Percentiles rank a stretch among this genome's conserved stretches.
Evolutionary conservation across 1,140 invertebrate species (phyloP).

Genomic region (Drosophila insularis): DNA sequence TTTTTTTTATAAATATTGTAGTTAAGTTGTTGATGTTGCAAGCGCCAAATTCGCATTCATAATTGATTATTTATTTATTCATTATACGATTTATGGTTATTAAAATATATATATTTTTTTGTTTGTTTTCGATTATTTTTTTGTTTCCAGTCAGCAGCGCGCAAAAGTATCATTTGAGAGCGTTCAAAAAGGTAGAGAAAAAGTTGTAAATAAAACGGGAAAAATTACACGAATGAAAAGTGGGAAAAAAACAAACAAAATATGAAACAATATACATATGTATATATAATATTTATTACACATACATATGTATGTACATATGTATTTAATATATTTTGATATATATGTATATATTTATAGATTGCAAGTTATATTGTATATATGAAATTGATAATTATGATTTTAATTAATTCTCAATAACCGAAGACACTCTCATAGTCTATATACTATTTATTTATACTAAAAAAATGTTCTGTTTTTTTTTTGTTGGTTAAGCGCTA

Average conservation of each 20-base stretch:
- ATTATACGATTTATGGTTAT: conserved; percentile 26
- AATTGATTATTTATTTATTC: conserved; percentile 43
- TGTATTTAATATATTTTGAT: background rate
- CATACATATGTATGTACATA: conserved; percentile 1
- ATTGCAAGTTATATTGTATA: background rate
- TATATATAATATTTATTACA: conserved; percentile 23
- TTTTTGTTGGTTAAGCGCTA: background rate
- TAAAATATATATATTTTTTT: conserved; percentile 12
- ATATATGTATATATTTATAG: background rate
- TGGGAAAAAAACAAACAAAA: conserved; percentile 46
- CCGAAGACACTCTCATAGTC: background rate
- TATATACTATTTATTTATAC: background rate
- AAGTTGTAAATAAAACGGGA: conserved; percentile 74
- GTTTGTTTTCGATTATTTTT: conserved; percentile 26
- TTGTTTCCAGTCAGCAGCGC: conserved; percentile 71
- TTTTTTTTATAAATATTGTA: conserved; percentile 3
- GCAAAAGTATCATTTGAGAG: conserved; percentile 66
- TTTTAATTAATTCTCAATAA: conserved; percentile 8
- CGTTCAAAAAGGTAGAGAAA: conserved; percentile 75
- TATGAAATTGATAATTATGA: conserved; percentile 14
- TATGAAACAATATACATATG: conserved; percentile 62
- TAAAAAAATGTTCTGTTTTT: background rate
- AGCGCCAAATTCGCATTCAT: conserved; percentile 61
- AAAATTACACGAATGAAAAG: conserved; percentile 67
- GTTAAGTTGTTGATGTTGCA: conserved; percentile 32